These are phyloP conservation scores for Mus musculus DNA, from an alignment of 2,113 vertebrate genomes.

Conservation along the genomic window DNA sequence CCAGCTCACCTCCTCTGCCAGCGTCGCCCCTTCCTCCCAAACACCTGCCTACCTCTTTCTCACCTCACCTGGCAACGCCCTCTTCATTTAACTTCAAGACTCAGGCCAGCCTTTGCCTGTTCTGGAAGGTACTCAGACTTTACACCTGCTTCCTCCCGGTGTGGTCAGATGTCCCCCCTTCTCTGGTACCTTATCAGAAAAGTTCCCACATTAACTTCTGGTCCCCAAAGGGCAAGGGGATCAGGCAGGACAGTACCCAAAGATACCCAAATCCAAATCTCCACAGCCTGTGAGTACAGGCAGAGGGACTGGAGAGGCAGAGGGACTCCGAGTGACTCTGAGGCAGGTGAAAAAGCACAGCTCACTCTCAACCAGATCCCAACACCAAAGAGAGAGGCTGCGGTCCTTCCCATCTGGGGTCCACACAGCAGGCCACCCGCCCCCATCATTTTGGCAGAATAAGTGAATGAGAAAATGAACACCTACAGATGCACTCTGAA, in stretches of 20 bases:
- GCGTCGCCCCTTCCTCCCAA: neutral
- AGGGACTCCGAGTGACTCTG: neutral
- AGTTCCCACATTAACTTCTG: neutral
- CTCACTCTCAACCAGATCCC: neutral
- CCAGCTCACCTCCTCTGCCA: neutral
- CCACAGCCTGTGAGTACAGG: neutral
- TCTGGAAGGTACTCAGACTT: neutral
- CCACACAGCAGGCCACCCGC: neutral
- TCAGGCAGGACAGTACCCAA: neutral
- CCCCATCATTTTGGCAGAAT: neutral
- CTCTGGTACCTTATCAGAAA: rapidly evolving
- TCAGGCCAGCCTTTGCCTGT: neutral
- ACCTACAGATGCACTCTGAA: neutral
- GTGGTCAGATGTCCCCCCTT: neutral
- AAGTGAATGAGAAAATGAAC: neutral
- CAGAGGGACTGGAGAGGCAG: no score
- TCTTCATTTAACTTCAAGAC: neutral
- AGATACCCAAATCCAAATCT: neutral
- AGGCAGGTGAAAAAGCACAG: neutral
- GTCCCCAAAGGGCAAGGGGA: neutral
- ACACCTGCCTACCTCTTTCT: neutral
- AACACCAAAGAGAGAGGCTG: neutral
- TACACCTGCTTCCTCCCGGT: rapidly evolving
- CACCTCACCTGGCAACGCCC: neutral
- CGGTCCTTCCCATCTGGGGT: neutral